These are phyloP conservation scores for Microhierax caerulescens DNA, from an alignment of 2,797 vertebrate genomes.

Conservation along the genomic window DNA sequence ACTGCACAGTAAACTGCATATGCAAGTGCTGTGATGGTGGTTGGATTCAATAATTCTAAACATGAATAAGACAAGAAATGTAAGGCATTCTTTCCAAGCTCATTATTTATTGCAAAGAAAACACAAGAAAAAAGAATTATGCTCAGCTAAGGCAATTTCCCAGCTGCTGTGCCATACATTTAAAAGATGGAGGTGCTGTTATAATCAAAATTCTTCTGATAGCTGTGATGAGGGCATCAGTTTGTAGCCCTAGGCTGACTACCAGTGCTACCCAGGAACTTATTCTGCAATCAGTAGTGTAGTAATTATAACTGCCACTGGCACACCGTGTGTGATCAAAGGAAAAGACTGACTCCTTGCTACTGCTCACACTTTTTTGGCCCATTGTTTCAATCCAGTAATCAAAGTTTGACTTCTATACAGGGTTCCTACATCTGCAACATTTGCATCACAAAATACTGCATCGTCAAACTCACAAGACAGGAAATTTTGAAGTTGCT, in stretches of 20 bases:
- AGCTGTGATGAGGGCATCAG: background rate
- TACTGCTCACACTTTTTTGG: background rate
- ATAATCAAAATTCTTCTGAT: background rate
- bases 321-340: background rate
- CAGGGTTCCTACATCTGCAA: accelerated
- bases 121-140: background rate
- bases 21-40: background rate
- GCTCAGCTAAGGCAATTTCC: background rate
- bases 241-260: background rate
- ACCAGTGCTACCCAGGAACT: background rate
- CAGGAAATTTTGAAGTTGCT: background rate
- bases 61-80: background rate
- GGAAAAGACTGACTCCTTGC: background rate
- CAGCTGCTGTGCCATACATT: background rate
- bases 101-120: background rate
- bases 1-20: background rate
- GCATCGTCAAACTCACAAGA: background rate
- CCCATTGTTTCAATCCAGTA: background rate
- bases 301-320: background rate
- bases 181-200: background rate
- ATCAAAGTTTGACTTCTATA: background rate
- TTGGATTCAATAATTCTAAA: background rate
- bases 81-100: background rate
- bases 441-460: background rate
- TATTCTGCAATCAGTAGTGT: background rate